Base-by-base conservation (phyloP, 2,113 vertebrate genomes). In the Semicossyphus pulcher region DNA sequence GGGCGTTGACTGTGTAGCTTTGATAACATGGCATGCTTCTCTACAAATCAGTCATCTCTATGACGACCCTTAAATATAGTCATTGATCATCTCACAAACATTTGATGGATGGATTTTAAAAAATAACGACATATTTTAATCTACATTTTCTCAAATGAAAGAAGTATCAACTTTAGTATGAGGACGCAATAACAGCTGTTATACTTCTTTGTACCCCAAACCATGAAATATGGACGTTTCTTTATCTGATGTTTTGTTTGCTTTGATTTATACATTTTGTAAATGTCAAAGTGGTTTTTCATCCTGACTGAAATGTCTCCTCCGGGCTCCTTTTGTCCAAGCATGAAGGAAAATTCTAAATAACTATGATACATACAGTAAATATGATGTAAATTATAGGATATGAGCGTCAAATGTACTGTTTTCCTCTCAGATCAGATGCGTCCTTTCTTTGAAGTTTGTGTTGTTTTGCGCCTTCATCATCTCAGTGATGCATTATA, bases 381-480 rank as follows among this genome's bases (percentile, higher is more conserved):
- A 41, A 41, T 41, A 14, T 41, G 15, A 4, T 41, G 39, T 2
- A 14, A 39, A 16, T 41, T 6, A 41, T 41, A 1, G 16, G 14
- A 41, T 16, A 41, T 2, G 7, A 63, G 31, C 51, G 51, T 12
- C 10, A 23, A 57, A 61, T 54, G 41, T 18, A 15, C 7, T 18
- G 51, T 7, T 0, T 34, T 39, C 14, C 4, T 18, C 6, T 16
- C 15, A 16, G 14, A 39, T 70, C 21, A 1, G 2, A 23, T 49
- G 3, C 5, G 45, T 56, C 1, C 39, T 67, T 54, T 74, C 76
- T 74, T 80, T 83, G 80, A 80, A 67, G 72, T 26, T 10, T 14
- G 32, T 25, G 45, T 31, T 56, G 31, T 34, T 53, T n/a, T n/a
- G 34, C n/a, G n/a, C 39, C 39, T 16, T n/a, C 18, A 37, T 62